A percentile compares a stretch with the other conserved stretches of the same genome.
Conservation (phyloP, 2,113 vertebrate genomes). For the Perca schrenkii region DNA sequence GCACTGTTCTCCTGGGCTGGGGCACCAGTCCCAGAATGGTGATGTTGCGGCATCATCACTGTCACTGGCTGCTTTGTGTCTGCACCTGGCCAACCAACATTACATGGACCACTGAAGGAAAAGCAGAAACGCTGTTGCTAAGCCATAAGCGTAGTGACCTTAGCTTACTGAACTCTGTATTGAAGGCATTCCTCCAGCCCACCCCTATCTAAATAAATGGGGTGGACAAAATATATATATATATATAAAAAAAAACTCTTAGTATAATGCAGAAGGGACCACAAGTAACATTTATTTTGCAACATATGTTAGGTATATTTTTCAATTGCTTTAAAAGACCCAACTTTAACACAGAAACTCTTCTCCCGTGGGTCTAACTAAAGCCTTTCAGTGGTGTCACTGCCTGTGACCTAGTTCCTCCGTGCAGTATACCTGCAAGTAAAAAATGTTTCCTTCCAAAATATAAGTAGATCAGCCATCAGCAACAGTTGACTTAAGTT, state of each 20-base stretch:
- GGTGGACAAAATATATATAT: neutral
- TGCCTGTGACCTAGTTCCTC: constrained; percentile 47
- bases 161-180: neutral
- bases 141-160: neutral
- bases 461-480: constrained; percentile 24
- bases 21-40: constrained; percentile 66
- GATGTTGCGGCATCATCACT: constrained; percentile 42
- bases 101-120: constrained; percentile 5
- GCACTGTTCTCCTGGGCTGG: constrained; percentile 61
- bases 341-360: constrained; percentile 19
- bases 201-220: neutral
- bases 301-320: neutral
- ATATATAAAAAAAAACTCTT: neutral
- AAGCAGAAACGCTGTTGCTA: constrained; percentile 17
- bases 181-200: neutral
- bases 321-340: neutral
- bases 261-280: neutral
- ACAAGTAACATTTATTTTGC: neutral
- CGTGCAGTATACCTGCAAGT: constrained; percentile 32
- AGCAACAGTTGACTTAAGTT: neutral
- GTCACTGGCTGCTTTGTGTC: constrained; percentile 69
- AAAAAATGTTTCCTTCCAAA: constrained; percentile 38
- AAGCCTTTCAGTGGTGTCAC: neutral
- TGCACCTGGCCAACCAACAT: constrained; percentile 42
- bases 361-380: constrained; percentile 35